Percentiles rank a stretch among this genome's conserved stretches.
Evolutionary conservation across 2,113 vertebrate species (phyloP).

Genomic region (Mobula birostris): DNA sequence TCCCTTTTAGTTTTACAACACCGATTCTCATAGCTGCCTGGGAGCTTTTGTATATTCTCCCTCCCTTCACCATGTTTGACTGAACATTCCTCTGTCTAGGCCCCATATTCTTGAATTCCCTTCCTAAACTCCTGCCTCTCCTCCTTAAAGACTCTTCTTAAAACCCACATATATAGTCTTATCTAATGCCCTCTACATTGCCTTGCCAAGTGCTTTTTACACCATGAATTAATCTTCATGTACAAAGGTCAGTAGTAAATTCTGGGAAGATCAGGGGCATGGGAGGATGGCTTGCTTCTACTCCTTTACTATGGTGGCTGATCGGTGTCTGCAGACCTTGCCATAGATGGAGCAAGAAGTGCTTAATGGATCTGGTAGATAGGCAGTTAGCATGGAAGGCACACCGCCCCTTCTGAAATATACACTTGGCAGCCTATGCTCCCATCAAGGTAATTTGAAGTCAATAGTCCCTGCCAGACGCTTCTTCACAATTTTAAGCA

Average conservation of each 20-base stretch:
- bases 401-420: too few relatives aligned
- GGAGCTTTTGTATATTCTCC: not conserved
- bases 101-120: not conserved
- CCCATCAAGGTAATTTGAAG: too few relatives aligned
- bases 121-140: not conserved
- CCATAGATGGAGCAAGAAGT: too few relatives aligned
- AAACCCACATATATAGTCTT: not conserved
- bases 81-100: not conserved
- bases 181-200: not conserved
- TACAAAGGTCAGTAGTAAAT: not conserved
- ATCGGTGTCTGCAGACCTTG: too few relatives aligned
- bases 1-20: not conserved
- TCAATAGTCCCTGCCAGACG: too few relatives aligned
- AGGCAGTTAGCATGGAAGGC: too few relatives aligned
- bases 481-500: too few relatives aligned
- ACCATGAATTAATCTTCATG: too few relatives aligned
- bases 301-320: not conserved
- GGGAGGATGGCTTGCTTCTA: not conserved
- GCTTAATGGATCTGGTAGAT: too few relatives aligned
- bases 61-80: not conserved
- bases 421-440: too few relatives aligned
- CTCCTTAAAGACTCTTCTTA: not conserved
- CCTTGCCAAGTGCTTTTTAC: not conserved
- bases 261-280: not conserved
- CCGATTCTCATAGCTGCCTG: too few relatives aligned